Base-by-base conservation (phyloP, 2,113 vertebrate species). In the Seriola quinqueradiata region DNA sequence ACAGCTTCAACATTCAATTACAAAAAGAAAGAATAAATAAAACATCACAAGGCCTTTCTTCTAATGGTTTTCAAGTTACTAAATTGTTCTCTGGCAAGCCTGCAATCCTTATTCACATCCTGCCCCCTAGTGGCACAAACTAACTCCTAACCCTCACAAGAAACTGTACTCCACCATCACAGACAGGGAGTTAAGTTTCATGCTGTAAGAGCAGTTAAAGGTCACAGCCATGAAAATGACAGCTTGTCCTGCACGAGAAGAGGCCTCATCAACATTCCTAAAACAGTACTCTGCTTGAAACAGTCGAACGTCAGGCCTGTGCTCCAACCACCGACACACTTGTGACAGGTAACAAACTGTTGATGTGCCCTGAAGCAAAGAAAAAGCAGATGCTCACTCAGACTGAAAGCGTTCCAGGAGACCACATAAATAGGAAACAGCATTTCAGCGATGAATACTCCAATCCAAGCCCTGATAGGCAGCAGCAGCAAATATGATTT, bases 71-170 rank as follows among this genome's bases (percentile, higher is more conserved):
- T 50, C 55, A 34, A 48, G 42, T 42, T 12, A 34, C 54, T 76
- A 48, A 17, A 66, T 9, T 67, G 64, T 17, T n/a, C 36, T 55
- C 21, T 25, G 32, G 46, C 40, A 23, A 38, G 50, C 50, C 70
- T 36, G 44, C 23, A 7, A 78, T 34, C 46, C 7, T 21, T 70
- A 64, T 6, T 85, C 76, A 81, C 25, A 82, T 50, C 10, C 64
- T 66, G 83, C 89, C 92, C 83, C 63, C 94, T 92, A 50, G 88
- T 87, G 94, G 87, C 58, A 52, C 23, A 75, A 52, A 25, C 3
- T 16, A 60, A 7, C 34, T 59, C 25, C 48, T 54, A 8, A 32
- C 0, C 0, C n/a, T 52, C 12, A 42, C 1, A 32, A 40, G n/a
- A 81, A 40, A 66, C 0, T 74, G 55, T 32, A 50, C 68, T 40